Evolutionary conservation across 92 coral and sea anemone genomes (phyloP).

Genomic region (Pocillopora grandis): DNA sequence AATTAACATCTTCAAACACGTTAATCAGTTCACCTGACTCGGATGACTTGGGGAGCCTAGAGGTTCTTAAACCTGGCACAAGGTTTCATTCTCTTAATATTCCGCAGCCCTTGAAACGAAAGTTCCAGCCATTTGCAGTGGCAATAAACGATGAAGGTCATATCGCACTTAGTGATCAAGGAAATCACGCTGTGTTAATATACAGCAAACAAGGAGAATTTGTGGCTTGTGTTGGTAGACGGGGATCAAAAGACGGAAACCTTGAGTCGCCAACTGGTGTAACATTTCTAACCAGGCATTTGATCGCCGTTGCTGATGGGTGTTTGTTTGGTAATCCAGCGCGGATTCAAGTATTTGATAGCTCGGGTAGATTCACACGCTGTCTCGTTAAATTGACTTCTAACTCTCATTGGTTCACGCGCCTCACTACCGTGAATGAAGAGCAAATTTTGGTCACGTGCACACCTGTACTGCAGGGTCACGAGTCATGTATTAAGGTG

Average conservation of each 20-base stretch:
- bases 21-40: slow-evolving; percentile 15
- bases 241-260: slow-evolving; percentile 65
- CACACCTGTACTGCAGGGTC: slow-evolving; percentile 60
- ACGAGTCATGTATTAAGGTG: slow-evolving; percentile 80
- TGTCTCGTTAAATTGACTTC: slow-evolving; percentile 53
- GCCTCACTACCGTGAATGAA: slow-evolving; percentile 31
- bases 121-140: slow-evolving; percentile 73
- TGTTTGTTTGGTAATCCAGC: slow-evolving; percentile 82
- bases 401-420: slow-evolving; percentile 78
- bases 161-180: slow-evolving; percentile 72
- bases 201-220: slow-evolving; percentile 69
- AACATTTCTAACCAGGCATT: slow-evolving; percentile 45
- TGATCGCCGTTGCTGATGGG: slow-evolving; percentile 71
- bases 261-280: slow-evolving; percentile 82
- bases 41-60: slow-evolving; percentile 37
- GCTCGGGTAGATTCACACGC: slow-evolving; percentile 64
- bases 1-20: slow-evolving; percentile 24
- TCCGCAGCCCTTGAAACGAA: slow-evolving; percentile 54
- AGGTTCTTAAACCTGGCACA: slow-evolving; percentile 67
- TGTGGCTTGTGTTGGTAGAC: slow-evolving; percentile 52
- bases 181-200: slow-evolving; percentile 61
- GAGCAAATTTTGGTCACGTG: slow-evolving; percentile 73
- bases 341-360: slow-evolving; percentile 73
- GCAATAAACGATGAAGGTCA: slow-evolving; percentile 39
- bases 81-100: slow-evolving; percentile 56